These are phyloP conservation scores for Thryonomys swinderianus DNA, from an alignment of 2,113 vertebrate species.

Conservation along the genomic window DNA sequence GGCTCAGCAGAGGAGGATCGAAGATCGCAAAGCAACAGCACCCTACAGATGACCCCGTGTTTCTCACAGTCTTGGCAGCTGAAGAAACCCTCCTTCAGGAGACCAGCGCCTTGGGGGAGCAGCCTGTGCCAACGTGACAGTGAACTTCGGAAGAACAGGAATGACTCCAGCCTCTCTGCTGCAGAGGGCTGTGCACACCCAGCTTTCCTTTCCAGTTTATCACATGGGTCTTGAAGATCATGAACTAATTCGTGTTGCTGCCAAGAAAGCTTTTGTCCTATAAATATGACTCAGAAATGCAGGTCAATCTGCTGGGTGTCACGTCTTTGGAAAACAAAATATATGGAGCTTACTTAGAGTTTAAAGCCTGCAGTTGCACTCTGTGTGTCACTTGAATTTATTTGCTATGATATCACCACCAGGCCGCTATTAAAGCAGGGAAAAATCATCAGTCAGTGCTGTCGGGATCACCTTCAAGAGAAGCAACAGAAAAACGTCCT, in stretches of 20 bases:
- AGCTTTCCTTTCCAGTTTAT: neutral
- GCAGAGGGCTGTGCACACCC: neutral
- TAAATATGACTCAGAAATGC: constrained; percentile 76
- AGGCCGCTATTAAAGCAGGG: constrained; percentile 79
- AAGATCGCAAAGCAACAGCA: neutral
- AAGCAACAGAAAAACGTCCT: constrained; percentile 70
- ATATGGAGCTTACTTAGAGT: constrained; percentile 67
- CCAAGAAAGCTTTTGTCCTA: constrained; percentile 83
- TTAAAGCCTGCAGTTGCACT: constrained; percentile 73
- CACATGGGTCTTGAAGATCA: constrained; percentile 76
- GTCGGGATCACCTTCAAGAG: constrained; percentile 82
- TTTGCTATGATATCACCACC: constrained; percentile 80
- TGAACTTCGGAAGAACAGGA: neutral
- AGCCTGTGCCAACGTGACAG: neutral
- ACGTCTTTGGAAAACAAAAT: constrained; percentile 70
- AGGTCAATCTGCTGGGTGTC: constrained; percentile 81
- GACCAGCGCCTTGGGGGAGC: neutral
- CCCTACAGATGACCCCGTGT: neutral
- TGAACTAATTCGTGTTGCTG: constrained; percentile 77
- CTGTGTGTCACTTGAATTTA: constrained; percentile 81
- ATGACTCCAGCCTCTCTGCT: neutral
- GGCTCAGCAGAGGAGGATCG: neutral
- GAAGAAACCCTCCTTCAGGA: neutral
- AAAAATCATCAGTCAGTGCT: constrained; percentile 67
- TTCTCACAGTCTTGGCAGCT: neutral